These are phyloP conservation scores for Vombatus ursinus DNA, from an alignment of 2,113 vertebrate genomes.

Conservation along the genomic window DNA sequence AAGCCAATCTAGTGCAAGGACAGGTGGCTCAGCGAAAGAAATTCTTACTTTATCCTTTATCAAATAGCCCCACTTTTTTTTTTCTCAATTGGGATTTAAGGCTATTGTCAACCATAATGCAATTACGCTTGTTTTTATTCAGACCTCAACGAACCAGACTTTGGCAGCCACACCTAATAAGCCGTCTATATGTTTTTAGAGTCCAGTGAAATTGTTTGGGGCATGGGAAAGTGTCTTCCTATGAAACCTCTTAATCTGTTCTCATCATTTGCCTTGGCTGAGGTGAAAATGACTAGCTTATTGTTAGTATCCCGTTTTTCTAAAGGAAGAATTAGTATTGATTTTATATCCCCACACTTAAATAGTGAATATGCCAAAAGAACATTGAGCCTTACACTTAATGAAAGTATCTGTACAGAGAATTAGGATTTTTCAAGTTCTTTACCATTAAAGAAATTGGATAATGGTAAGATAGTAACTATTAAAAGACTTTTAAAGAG, in stretches of 20 bases:
- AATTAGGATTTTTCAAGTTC: conserved; percentile 16
- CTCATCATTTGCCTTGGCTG: conserved; percentile 51
- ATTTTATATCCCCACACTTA: conserved; percentile 1
- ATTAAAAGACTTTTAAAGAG: background rate
- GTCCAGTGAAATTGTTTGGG: conserved; percentile 72
- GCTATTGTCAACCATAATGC: conserved; percentile 79
- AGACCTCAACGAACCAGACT: conserved; percentile 68
- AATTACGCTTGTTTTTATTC: conserved; percentile 78
- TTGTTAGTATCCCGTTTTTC: background rate
- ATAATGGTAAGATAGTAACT: conserved; percentile 4
- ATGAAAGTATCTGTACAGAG: conserved; percentile 6
- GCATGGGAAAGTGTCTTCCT: conserved; percentile 83
- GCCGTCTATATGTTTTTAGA: conserved; percentile 72
- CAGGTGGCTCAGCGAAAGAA: conserved; percentile 81
- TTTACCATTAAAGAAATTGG: conserved; percentile 10
- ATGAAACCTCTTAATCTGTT: conserved; percentile 76
- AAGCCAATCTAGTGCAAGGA: conserved; percentile 66
- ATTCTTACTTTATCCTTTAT: conserved; percentile 78
- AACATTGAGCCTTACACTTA: conserved; percentile 18
- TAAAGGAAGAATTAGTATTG: conserved; percentile 11
- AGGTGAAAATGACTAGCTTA: background rate
- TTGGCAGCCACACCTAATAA: conserved; percentile 75
- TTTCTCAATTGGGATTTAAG: conserved; percentile 78
- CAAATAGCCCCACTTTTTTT: conserved; percentile 62
- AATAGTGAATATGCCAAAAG: background rate